These are phyloP conservation scores for Pararge aegeria DNA, from an alignment of 1,140 invertebrate species.

Conservation along the genomic window DNA sequence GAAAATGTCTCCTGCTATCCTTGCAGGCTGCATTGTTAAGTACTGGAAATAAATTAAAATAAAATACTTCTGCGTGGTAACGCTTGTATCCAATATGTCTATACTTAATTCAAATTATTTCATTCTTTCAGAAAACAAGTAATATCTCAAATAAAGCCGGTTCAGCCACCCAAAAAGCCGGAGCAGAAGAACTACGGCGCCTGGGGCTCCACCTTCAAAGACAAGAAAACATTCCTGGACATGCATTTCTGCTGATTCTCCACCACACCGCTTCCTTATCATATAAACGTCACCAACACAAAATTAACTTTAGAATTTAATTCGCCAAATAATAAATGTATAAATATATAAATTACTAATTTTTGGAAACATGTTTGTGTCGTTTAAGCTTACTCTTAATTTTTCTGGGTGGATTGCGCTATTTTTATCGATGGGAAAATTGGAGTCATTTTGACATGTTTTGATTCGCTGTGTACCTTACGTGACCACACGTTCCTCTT, in stretches of 20 bases:
- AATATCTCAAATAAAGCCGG: slow-evolving; percentile 27
- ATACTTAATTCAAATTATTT: not conserved
- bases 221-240: slow-evolving; percentile 84
- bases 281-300: slow-evolving; percentile 37
- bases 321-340: slow-evolving; percentile 20
- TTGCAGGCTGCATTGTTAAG: too few relatives aligned
- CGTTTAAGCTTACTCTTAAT: slow-evolving; percentile 43
- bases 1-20: too few relatives aligned
- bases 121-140: slow-evolving; percentile 56
- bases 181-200: slow-evolving; percentile 81
- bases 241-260: slow-evolving; percentile 84
- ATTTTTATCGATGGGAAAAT: too few relatives aligned
- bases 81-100: too few relatives aligned
- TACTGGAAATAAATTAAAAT: too few relatives aligned
- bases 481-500: too few relatives aligned
- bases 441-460: too few relatives aligned
- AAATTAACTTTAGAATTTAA: not conserved
- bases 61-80: too few relatives aligned
- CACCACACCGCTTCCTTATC: slow-evolving; percentile 32
- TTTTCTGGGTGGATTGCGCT: slow-evolving; percentile 18
- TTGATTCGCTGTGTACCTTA: too few relatives aligned
- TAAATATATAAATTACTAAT: slow-evolving; percentile 42
- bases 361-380: slow-evolving; percentile 38
- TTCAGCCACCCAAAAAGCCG: slow-evolving; percentile 52
- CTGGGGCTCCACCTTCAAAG: slow-evolving; percentile 87